Conservation (phyloP, 1,140 invertebrate species). For the Eupristina koningsbergeri region DNA sequence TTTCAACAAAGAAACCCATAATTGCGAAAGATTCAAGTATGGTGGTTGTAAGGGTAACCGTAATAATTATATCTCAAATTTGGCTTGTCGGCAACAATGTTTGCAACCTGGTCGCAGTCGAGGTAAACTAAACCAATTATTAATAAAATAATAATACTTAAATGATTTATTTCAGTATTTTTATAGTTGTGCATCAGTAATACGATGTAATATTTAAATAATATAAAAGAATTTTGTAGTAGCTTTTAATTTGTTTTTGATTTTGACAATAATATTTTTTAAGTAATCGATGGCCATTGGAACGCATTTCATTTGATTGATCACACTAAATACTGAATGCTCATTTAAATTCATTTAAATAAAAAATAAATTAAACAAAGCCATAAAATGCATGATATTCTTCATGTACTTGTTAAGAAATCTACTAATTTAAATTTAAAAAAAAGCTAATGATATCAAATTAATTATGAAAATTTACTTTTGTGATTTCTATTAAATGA, state of each 20-base stretch:
- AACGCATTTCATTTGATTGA: neutral
- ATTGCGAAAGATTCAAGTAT: conserved; percentile 86
- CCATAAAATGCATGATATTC: neutral
- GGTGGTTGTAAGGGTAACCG: conserved; percentile 93
- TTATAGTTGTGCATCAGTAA: neutral
- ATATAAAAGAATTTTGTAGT: too few relatives aligned
- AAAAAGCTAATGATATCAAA: neutral
- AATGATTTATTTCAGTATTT: neutral
- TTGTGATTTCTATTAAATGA: neutral
- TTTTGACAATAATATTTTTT: neutral
- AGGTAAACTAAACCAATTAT: conserved; percentile 73
- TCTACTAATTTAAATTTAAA: neutral
- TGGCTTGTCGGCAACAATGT: conserved; percentile 86
- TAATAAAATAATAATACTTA: conserved; percentile 2
- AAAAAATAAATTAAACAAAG: neutral
- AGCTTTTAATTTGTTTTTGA: too few relatives aligned
- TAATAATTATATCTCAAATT: conserved; percentile 89
- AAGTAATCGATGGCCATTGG: neutral
- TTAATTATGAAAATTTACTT: neutral
- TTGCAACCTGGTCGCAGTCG: conserved; percentile 80
- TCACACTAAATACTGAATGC: neutral
- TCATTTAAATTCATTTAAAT: neutral
- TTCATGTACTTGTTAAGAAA: neutral
- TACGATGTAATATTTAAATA: too few relatives aligned
- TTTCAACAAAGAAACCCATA: conserved; percentile 81